phyloP scores from a whole-genome alignment of 2,888 invertebrate species.

The Heliconius hortense region DNA sequence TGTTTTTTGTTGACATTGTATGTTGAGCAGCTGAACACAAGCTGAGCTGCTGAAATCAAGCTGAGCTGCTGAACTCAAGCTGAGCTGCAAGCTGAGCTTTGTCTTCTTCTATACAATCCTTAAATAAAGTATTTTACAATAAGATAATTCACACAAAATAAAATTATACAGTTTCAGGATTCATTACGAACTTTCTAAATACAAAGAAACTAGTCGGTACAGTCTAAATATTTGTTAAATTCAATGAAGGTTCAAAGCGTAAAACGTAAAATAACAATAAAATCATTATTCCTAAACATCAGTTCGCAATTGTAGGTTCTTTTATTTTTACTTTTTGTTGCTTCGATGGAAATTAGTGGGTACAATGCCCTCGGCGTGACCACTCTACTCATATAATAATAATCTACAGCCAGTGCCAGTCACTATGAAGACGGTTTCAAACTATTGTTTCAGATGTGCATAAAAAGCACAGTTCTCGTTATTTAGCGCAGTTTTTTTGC shows the following conservation, averaged over 20 bases:
- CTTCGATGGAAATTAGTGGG: conserved; percentile 54
- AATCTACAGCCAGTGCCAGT: conserved; percentile 31
- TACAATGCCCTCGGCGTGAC: conserved; percentile 44
- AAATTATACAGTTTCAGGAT: neutral
- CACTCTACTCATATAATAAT: conserved; percentile 49
- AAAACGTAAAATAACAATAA: conserved; percentile 20
- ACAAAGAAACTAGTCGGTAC: neutral
- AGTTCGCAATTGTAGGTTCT: conserved; percentile 17
- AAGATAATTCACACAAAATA: neutral
- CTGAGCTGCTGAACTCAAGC: too few species aligned
- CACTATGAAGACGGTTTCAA: conserved; percentile 29
- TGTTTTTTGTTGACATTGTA: too few species aligned
- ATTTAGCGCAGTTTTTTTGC: neutral
- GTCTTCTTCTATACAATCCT: too few species aligned
- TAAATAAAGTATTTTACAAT: too few species aligned
- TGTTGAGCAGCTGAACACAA: too few species aligned
- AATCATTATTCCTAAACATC: conserved; percentile 20
- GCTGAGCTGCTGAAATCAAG: too few species aligned
- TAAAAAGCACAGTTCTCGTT: conserved; percentile 28
- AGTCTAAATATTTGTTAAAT: neutral
- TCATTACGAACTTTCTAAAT: neutral
- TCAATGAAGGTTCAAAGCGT: neutral
- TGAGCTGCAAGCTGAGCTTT: too few species aligned
- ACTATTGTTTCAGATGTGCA: conserved; percentile 27
- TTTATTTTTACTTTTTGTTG: conserved; percentile 50